Evolutionary conservation across 2,113 vertebrate genomes (phyloP).

Genomic region (Stegostoma tigrinum): DNA sequence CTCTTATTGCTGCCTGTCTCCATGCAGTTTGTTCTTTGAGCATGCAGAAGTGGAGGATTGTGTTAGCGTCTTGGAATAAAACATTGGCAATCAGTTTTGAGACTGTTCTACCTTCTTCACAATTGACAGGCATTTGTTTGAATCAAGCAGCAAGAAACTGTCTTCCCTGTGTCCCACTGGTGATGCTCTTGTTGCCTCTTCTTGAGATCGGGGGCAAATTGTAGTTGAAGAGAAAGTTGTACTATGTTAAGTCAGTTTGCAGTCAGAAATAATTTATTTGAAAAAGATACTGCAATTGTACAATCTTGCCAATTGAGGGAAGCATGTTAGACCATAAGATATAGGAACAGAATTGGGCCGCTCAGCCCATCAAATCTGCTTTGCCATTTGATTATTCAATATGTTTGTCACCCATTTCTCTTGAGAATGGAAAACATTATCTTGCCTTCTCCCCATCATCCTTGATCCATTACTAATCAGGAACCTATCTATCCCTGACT

Average conservation of each 20-base stretch:
- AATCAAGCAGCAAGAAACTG: not conserved
- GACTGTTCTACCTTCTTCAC: not conserved
- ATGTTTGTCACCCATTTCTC: too few relatives aligned
- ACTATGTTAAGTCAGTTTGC: too few relatives aligned
- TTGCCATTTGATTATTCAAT: too few relatives aligned
- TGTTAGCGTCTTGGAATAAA: not conserved
- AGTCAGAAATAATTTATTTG: not conserved
- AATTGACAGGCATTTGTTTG: not conserved
- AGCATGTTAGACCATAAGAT: not conserved
- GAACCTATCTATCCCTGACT: too few relatives aligned
- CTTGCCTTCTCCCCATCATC: too few relatives aligned
- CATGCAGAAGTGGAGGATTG: not conserved
- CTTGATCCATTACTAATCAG: too few relatives aligned
- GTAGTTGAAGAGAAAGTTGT: not conserved
- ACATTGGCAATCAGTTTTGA: not conserved
- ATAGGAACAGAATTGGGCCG: too few relatives aligned
- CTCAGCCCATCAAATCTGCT: too few relatives aligned
- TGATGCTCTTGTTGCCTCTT: too few relatives aligned
- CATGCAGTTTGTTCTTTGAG: not conserved
- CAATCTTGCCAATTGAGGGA: not conserved
- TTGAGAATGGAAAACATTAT: too few relatives aligned
- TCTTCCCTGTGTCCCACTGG: not conserved
- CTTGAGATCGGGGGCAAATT: too few relatives aligned
- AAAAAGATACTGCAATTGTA: too few relatives aligned
- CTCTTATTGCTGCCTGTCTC: not conserved